phyloP scores from a whole-genome alignment of 1,140 invertebrate species.

The Pseudomyrmex cubaensis region DNA sequence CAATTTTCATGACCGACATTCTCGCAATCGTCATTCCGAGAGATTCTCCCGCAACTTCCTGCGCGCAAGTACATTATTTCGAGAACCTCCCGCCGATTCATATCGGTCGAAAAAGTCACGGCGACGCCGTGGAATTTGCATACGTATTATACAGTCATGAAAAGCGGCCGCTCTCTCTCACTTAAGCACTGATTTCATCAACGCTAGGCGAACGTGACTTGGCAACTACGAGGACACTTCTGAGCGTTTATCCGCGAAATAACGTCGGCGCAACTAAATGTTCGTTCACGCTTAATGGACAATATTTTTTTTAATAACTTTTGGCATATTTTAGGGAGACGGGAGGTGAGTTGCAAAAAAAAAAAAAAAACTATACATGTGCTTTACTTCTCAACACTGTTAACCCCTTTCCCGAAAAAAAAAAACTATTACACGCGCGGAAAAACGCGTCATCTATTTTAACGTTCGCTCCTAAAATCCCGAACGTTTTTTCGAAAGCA shows the following conservation, averaged over 20 bases:
- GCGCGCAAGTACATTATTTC: slow-evolving; percentile 11
- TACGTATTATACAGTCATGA: slow-evolving; percentile 17
- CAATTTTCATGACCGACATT: too few species aligned
- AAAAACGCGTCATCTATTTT: background rate
- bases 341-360: background rate
- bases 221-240: slow-evolving; percentile 24
- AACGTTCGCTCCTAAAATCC: too few species aligned
- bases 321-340: too few species aligned
- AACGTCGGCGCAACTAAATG: background rate
- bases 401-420: too few species aligned
- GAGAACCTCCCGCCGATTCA: background rate
- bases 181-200: slow-evolving; percentile 50
- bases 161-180: slow-evolving; percentile 3
- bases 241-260: slow-evolving; percentile 31
- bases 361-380: background rate
- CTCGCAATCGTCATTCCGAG: background rate
- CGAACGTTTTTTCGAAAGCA: background rate
- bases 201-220: slow-evolving; percentile 39
- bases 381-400: background rate
- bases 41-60: background rate
- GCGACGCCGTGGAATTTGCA: background rate
- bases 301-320: background rate
- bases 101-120: slow-evolving; percentile 30
- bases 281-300: slow-evolving; percentile 11
- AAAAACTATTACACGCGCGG: background rate